Percentiles rank a stretch among this genome's conserved stretches.
These are phyloP conservation scores for Pyrochroa serraticornis DNA, from an alignment of 2,888 invertebrate species.

Conservation along the genomic window DNA sequence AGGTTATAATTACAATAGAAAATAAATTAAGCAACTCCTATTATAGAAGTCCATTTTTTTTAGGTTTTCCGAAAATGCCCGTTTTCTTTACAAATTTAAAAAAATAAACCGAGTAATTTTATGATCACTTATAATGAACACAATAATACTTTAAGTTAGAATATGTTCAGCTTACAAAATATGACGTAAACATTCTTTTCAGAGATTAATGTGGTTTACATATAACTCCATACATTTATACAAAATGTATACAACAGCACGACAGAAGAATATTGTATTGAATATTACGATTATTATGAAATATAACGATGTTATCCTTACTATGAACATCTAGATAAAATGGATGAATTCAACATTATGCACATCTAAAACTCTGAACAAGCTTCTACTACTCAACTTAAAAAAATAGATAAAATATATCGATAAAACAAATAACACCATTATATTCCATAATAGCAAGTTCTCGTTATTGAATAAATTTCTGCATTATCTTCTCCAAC, in stretches of 20 bases:
- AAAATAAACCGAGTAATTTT: slow-evolving; percentile 35
- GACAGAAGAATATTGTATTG: slow-evolving; percentile 18
- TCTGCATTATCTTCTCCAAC: too few species aligned
- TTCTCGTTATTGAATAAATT: slow-evolving; percentile 10
- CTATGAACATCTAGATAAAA: slow-evolving; percentile 11
- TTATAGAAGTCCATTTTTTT: slow-evolving; percentile 31
- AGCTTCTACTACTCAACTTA: slow-evolving; percentile 14
- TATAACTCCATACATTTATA: slow-evolving; percentile 29
- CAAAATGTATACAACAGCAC: slow-evolving; percentile 27
- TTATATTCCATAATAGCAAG: slow-evolving; percentile 19
- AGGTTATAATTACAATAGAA: slow-evolving; percentile 50
- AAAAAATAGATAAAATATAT: slow-evolving; percentile 10
- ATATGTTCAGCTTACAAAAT: slow-evolving; percentile 29
- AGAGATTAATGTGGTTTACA: slow-evolving; percentile 13
- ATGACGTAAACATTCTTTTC: slow-evolving; percentile 16
- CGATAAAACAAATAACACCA: slow-evolving; percentile 21
- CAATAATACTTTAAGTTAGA: slow-evolving; percentile 44
- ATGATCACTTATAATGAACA: slow-evolving; percentile 43
- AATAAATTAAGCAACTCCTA: slow-evolving; percentile 53
- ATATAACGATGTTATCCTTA: slow-evolving; percentile 22
- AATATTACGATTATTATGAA: slow-evolving; percentile 12
- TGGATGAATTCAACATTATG: not conserved
- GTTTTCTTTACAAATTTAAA: slow-evolving; percentile 27
- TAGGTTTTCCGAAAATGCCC: slow-evolving; percentile 36
- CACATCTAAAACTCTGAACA: slow-evolving; percentile 17